A percentile compares a stretch with the other conserved stretches of the same genome.
These are phyloP conservation scores for Podarcis lilfordi DNA, from an alignment of 2,797 vertebrate genomes.

Conservation along the genomic window DNA sequence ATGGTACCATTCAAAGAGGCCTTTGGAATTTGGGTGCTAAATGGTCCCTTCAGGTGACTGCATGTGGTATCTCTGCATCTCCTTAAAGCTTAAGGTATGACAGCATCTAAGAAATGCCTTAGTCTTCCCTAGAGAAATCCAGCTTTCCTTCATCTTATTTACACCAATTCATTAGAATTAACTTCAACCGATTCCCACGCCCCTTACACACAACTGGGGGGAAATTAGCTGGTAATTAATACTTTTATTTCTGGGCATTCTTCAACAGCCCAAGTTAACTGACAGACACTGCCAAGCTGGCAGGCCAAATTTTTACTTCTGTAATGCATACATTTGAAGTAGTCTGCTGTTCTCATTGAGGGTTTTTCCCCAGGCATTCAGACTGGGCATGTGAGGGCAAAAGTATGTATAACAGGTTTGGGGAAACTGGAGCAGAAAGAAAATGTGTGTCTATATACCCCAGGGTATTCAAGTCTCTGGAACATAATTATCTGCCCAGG, in stretches of 20 bases:
- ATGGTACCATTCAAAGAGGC: no score
- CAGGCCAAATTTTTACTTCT: neutral
- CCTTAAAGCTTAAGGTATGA: neutral
- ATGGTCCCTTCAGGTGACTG: neutral
- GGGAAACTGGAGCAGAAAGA: neutral
- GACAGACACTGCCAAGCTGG: constrained; percentile 45
- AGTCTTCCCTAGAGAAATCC: constrained; percentile 46
- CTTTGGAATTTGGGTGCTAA: no score
- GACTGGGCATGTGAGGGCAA: no score
- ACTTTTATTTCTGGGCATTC: constrained; percentile 47
- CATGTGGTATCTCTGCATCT: neutral
- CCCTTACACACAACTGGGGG: constrained; percentile 29
- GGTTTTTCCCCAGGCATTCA: neutral
- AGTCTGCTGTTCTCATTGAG: constrained; percentile 27
- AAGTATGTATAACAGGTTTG: no score
- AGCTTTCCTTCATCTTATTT: constrained; percentile 40
- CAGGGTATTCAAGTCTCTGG: neutral
- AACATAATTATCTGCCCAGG: neutral
- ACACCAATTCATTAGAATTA: constrained; percentile 48
- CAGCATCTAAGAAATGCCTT: neutral
- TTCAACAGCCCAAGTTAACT: constrained; percentile 38
- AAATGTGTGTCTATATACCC: neutral
- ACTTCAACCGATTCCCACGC: constrained; percentile 51
- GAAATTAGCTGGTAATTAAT: constrained; percentile 64
- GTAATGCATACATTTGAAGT: neutral